These are phyloP conservation scores for Drosophila mimetica DNA, from an alignment of 2,888 invertebrate species.

Conservation along the genomic window DNA sequence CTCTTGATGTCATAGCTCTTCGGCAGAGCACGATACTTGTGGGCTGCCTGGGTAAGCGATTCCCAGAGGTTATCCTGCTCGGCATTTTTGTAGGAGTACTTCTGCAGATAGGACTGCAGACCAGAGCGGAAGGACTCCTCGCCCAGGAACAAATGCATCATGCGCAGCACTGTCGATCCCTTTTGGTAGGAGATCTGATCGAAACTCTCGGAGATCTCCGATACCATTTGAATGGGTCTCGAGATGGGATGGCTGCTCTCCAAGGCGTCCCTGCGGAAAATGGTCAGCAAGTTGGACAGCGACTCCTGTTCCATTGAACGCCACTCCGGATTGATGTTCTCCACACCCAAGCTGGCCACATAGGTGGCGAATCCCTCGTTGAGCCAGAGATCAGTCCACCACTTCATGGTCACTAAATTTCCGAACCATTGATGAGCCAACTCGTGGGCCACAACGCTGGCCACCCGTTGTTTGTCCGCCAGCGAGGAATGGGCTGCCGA, in stretches of 20 bases:
- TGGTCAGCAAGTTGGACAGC: slow-evolving; percentile 86
- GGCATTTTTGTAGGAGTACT: slow-evolving; percentile 89
- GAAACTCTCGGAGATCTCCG: slow-evolving; percentile 92
- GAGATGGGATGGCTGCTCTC: slow-evolving; percentile 92
- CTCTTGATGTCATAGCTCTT: slow-evolving; percentile 87
- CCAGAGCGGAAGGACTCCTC: slow-evolving; percentile 89
- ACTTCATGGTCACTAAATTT: slow-evolving; percentile 92
- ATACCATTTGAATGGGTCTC: slow-evolving; percentile 90
- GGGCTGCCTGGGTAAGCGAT: slow-evolving; percentile 88
- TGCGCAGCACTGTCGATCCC: slow-evolving; percentile 93
- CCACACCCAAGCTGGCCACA: slow-evolving; percentile 87
- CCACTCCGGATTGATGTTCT: slow-evolving; percentile 88
- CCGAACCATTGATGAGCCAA: slow-evolving; percentile 93
- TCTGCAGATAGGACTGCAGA: slow-evolving; percentile 88
- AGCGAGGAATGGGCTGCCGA: slow-evolving; percentile 87
- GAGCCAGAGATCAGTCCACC: slow-evolving; percentile 93
- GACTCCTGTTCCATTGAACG: slow-evolving; percentile 86
- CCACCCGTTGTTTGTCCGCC: slow-evolving; percentile 87
- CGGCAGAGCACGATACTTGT: slow-evolving; percentile 85
- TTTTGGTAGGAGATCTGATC: slow-evolving; percentile 94
- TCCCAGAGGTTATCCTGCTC: slow-evolving; percentile 94
- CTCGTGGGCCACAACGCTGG: slow-evolving; percentile 88
- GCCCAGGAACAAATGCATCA: slow-evolving; percentile 95
- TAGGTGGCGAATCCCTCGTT: slow-evolving; percentile 92
- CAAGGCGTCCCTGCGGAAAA: slow-evolving; percentile 89